phyloP scores from a whole-genome alignment of 2,113 vertebrate genomes.

The Podarcis muralis region DNA sequence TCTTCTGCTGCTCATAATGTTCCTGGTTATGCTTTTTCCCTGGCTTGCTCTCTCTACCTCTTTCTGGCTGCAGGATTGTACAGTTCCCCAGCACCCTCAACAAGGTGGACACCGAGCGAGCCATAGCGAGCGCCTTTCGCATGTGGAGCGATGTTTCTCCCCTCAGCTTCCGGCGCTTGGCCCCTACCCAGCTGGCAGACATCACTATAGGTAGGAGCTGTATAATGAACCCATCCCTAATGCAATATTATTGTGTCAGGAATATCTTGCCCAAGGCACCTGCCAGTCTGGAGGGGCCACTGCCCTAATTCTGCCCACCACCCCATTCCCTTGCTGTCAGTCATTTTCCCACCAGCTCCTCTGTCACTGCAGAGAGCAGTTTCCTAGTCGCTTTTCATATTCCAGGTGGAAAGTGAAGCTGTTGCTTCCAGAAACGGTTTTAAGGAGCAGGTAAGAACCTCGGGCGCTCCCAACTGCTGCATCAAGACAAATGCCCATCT shows the following conservation, averaged over 20 bases:
- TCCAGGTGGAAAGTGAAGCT: not conserved
- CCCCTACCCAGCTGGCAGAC: constrained; percentile 65
- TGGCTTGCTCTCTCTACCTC: not conserved
- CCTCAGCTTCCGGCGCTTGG: constrained; percentile 76
- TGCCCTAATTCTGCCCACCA: not conserved
- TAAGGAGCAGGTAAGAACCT: no score
- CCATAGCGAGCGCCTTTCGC: constrained; percentile 79
- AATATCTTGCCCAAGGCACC: no score
- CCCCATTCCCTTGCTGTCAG: not conserved
- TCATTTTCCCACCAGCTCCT: no score
- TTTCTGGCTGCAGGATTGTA: constrained; percentile 69
- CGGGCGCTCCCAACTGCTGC: no score
- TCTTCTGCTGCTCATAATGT: no score
- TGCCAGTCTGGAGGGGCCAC: not conserved
- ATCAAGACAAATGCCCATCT: no score
- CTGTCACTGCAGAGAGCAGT: no score
- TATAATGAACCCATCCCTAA: no score
- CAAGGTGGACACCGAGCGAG: constrained; percentile 77
- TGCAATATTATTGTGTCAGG: no score
- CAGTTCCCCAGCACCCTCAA: constrained; percentile 82
- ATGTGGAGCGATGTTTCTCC: constrained; percentile 86
- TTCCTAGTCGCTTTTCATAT: no score
- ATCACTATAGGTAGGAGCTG: constrained; percentile 78
- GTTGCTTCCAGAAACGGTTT: not conserved
- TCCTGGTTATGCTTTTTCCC: no score